Evolutionary conservation across 30 jellyfish, hydroid and myxozoan genomes (phyloP).

Genomic region (Turritopsis rubra): DNA sequence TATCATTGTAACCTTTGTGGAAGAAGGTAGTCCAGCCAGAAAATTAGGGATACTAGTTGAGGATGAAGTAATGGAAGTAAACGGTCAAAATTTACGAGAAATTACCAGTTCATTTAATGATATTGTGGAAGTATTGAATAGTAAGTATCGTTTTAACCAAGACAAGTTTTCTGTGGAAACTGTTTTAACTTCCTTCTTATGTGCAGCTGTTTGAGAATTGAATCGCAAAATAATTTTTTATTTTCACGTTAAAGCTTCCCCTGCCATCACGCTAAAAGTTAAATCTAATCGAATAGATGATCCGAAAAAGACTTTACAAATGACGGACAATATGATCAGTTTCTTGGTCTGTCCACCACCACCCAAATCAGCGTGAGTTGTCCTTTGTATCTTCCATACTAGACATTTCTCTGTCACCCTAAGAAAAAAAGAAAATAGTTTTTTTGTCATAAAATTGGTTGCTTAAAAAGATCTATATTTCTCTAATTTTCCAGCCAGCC

Average conservation of each 20-base stretch:
- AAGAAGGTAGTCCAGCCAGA: slow-evolving; percentile 94
- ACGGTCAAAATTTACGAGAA: slow-evolving; percentile 50
- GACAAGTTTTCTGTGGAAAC: too few relatives aligned
- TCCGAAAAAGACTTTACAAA: slow-evolving; percentile 70
- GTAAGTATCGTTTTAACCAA: slow-evolving; percentile 43
- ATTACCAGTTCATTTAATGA: slow-evolving; percentile 26
- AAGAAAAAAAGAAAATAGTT: too few relatives aligned
- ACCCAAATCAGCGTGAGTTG: slow-evolving; percentile 71
- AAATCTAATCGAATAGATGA: slow-evolving; percentile 86
- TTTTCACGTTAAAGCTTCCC: slow-evolving; percentile 43
- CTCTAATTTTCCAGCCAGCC: slow-evolving; percentile 27
- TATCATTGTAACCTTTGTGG: slow-evolving; percentile 67
- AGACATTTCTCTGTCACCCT: too few relatives aligned
- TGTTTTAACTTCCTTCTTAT: too few relatives aligned
- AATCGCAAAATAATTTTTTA: not conserved
- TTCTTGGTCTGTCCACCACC: slow-evolving; percentile 98
- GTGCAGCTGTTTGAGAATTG: not conserved
- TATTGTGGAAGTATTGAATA: slow-evolving; percentile 34
- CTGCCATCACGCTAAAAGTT: slow-evolving; percentile 38
- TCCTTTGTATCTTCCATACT: too few relatives aligned
- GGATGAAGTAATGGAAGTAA: slow-evolving; percentile 66
- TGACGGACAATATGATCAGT: slow-evolving; percentile 83
- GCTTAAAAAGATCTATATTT: not conserved
- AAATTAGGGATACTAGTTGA: slow-evolving; percentile 60
- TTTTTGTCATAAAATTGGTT: not conserved